phyloP scores from a whole-genome alignment of 1,140 invertebrate species.

The Linepithema humile region DNA sequence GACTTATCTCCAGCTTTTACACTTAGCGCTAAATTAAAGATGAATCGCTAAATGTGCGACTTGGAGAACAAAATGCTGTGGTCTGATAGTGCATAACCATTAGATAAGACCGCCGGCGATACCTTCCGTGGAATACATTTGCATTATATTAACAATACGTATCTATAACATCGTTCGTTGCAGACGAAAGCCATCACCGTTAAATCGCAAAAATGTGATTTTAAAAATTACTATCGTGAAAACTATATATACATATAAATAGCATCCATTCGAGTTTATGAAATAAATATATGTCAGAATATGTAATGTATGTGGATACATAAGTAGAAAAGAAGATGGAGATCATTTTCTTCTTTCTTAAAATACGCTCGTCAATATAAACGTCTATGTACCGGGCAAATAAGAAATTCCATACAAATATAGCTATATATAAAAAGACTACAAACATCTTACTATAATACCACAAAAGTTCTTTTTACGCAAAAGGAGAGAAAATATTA shows the following conservation, averaged over 20 bases:
- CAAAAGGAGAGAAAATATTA: conserved; percentile 20
- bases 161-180: background rate
- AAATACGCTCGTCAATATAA: background rate
- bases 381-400: background rate
- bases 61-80: conserved; percentile 9
- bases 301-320: no score
- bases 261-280: background rate
- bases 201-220: background rate
- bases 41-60: conserved; percentile 5
- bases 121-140: conserved; percentile 41
- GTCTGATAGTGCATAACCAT: conserved; percentile 22
- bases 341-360: no score
- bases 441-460: conserved; percentile 16
- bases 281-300: no score
- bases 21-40: conserved; percentile 12
- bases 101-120: conserved; percentile 28
- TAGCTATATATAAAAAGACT: conserved; percentile 1
- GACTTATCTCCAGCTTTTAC: conserved; percentile 1
- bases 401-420: conserved; percentile 17
- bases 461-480: conserved; percentile 23
- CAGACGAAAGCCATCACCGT: no score
- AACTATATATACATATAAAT: background rate
- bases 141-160: conserved; percentile 62
- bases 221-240: background rate
- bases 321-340: no score